These are phyloP conservation scores for Leptothorax acervorum DNA, from an alignment of 2,888 invertebrate species.

Conservation along the genomic window DNA sequence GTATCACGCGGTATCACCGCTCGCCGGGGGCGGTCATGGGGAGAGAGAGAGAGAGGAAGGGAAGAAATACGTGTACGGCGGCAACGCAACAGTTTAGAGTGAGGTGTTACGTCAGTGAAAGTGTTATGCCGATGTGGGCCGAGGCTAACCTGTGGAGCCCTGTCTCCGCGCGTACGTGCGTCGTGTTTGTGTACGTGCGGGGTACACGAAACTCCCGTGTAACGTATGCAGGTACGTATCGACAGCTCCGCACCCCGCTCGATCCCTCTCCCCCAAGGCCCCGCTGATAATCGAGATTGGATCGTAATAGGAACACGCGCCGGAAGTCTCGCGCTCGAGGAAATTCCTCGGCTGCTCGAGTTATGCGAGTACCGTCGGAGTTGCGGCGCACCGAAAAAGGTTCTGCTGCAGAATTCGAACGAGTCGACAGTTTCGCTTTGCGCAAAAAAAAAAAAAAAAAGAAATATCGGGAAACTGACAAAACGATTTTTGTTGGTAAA, in stretches of 20 bases:
- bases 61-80: slow-evolving; percentile 73
- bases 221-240: slow-evolving; percentile 50
- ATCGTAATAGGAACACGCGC: slow-evolving; percentile 74
- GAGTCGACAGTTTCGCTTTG: neutral
- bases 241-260: neutral
- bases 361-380: neutral
- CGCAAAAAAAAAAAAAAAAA: neutral
- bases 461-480: neutral
- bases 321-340: slow-evolving; percentile 71
- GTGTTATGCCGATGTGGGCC: slow-evolving; percentile 86
- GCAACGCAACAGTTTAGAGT: slow-evolving; percentile 85
- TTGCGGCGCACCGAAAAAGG: neutral
- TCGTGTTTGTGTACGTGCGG: slow-evolving; percentile 59
- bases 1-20: slow-evolving; percentile 21
- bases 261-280: neutral
- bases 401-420: neutral
- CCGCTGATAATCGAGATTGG: slow-evolving; percentile 66
- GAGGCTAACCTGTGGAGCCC: slow-evolving; percentile 85
- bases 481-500: neutral
- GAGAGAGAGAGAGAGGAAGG: slow-evolving; percentile 54
- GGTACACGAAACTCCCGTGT: slow-evolving; percentile 65
- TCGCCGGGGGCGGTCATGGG: slow-evolving; percentile 30
- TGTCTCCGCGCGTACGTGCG: slow-evolving; percentile 79
- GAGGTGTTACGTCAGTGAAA: slow-evolving; percentile 86
- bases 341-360: slow-evolving; percentile 44